Percentiles rank a stretch among this genome's conserved stretches.
These are phyloP conservation scores for Melanaphis sacchari DNA, from an alignment of 1,140 invertebrate species.

Conservation along the genomic window DNA sequence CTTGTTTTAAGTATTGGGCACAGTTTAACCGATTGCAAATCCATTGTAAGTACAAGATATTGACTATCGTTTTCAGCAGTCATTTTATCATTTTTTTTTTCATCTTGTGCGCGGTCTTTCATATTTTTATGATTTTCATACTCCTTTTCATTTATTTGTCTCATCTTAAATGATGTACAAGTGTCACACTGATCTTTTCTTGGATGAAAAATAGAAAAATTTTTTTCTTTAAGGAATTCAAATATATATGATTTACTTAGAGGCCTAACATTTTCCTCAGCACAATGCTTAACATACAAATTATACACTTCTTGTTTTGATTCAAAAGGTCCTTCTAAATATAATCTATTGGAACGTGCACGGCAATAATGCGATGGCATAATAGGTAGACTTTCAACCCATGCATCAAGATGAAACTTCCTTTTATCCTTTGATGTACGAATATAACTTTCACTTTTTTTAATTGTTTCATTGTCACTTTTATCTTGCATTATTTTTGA, in stretches of 20 bases:
- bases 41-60: too few relatives aligned
- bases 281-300: slow-evolving; percentile 39
- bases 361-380: slow-evolving; percentile 22
- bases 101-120: slow-evolving; percentile 61
- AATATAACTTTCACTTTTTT: not conserved
- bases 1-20: too few relatives aligned
- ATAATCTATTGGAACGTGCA: not conserved
- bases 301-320: slow-evolving; percentile 20
- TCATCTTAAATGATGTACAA: slow-evolving; percentile 62
- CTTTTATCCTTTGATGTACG: not conserved
- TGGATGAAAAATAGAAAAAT: slow-evolving; percentile 62
- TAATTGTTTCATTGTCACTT: not conserved
- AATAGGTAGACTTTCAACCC: slow-evolving; percentile 22
- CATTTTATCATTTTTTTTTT: too few relatives aligned
- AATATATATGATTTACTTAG: slow-evolving; percentile 46
- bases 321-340: slow-evolving; percentile 35
- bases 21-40: too few relatives aligned
- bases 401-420: not conserved
- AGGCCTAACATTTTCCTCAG: slow-evolving; percentile 50
- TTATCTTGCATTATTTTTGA: not conserved
- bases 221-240: slow-evolving; percentile 61
- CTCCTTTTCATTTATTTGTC: slow-evolving; percentile 62
- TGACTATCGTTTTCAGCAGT: too few relatives aligned
- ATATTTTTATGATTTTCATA: slow-evolving; percentile 60
- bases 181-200: slow-evolving; percentile 64